Conservation (phyloP, 2,888 invertebrate genomes). For the Synergus itoensis region DNA sequence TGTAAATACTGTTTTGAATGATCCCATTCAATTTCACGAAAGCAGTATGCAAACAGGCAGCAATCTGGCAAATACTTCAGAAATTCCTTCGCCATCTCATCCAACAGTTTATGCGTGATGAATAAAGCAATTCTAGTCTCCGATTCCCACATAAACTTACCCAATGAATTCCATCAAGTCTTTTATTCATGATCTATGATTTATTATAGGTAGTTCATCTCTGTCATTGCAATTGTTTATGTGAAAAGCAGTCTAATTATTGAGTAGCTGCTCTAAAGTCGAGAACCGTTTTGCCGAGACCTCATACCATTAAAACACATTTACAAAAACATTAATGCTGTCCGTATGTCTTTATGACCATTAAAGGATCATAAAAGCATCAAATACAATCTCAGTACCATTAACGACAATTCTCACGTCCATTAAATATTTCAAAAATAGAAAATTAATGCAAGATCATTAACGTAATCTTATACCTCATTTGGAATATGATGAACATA, state of each 20-base stretch:
- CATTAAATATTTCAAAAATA: background rate
- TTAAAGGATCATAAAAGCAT: background rate
- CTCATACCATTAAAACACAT: background rate
- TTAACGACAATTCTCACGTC: background rate
- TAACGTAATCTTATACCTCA: background rate
- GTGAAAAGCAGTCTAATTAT: background rate
- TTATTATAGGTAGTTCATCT: background rate
- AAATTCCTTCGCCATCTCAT: constrained; percentile 4
- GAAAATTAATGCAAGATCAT: background rate
- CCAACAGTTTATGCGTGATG: background rate
- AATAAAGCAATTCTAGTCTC: constrained; percentile 11
- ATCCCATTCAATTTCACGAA: constrained; percentile 10
- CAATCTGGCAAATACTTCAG: background rate
- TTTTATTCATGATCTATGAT: background rate
- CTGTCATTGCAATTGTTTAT: background rate
- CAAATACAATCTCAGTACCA: background rate
- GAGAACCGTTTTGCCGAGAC: background rate
- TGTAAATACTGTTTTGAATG: background rate
- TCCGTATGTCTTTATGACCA: background rate
- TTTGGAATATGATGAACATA: background rate
- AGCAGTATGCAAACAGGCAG: constrained; percentile 21
- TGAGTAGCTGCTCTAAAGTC: background rate
- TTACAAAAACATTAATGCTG: constrained; percentile 1
- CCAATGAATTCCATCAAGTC: constrained; percentile 8
- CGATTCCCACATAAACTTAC: constrained; percentile 4